These are phyloP conservation scores for Ceuthmochares aereus DNA, from an alignment of 2,113 vertebrate genomes.

Conservation along the genomic window DNA sequence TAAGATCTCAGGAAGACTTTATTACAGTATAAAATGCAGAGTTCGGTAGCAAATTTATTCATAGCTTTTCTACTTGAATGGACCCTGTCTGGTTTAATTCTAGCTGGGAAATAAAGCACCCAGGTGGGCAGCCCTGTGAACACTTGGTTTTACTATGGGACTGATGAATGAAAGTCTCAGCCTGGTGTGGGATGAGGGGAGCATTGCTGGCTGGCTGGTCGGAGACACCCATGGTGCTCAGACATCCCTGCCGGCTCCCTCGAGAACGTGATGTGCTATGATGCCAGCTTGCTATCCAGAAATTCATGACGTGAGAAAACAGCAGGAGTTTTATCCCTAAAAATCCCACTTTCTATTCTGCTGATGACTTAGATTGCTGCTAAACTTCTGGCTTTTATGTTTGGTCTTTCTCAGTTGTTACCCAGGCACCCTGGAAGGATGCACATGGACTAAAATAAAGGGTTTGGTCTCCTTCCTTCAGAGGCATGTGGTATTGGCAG, in stretches of 20 bases:
- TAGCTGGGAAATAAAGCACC: not conserved
- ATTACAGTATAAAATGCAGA: not conserved
- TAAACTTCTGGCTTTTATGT: not conserved
- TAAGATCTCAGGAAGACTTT: not conserved
- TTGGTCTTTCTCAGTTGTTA: not conserved
- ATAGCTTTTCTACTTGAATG: not conserved
- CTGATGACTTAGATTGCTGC: not conserved
- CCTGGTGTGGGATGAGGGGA: not conserved
- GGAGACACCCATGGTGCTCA: not conserved
- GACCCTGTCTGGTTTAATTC: not conserved
- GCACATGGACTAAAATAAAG: not conserved
- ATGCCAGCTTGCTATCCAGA: not conserved
- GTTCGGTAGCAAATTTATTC: slow-evolving; percentile 28
- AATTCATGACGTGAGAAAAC: not conserved
- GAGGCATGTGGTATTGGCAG: not conserved
- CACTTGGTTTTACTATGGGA: not conserved
- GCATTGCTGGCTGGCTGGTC: not conserved
- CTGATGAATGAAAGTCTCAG: not conserved
- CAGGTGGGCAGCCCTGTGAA: not conserved
- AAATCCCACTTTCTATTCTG: not conserved
- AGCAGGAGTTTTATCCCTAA: not conserved
- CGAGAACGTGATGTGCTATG: rapidly evolving
- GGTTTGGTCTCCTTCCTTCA: not conserved
- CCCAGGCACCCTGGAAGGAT: not conserved
- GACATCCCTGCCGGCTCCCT: not conserved